Evolutionary conservation across 2,888 invertebrate species (phyloP), one percentile per base, ranked within the genome.

Genomic region (Brenthis ino): DNA sequence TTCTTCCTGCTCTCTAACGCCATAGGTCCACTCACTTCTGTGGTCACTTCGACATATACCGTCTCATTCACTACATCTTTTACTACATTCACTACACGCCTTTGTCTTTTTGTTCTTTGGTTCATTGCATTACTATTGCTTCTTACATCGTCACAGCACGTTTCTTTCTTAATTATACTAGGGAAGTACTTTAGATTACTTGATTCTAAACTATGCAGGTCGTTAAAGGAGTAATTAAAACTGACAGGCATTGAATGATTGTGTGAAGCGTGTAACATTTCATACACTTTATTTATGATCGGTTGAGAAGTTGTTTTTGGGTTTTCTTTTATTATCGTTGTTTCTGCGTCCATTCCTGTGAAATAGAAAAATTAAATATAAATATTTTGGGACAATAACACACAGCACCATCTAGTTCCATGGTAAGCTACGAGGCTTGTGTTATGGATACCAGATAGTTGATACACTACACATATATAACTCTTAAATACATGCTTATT

Each of bases 261-360:
- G 79, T 82, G 79, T 75, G 37, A 43, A 43, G 82, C 77, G 78
- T 90, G 86, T 73, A 93, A 82, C 87, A 92, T 91, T 85, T 89
- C 85, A 80, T 91, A 93, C 69, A 90, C 78, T 83, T 85, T 88
- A 79, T 89, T 93, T 69, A 92, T 79, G 43, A 85, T 91, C 53
- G 92, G 91, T 37, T 80, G 85, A 24, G 84, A 79, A 57, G 75
- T 76, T 58, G 76, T 79, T 70, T 80, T 76, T 67, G 81, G 75
- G 60, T 82, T 82, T 67, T 84, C 82, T 69, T 84, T 82, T 69
- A 82, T 77, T 72, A 85, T 77, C 68, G 78, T 85, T 64, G 83
- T 77, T 53, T 91, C 90, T 20, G 91, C 86, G 73, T 91, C 90
- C 20, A 85, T 91, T 65, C 92, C 92, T 93, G 84, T 14, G 84